Conservation (phyloP, 2,797 vertebrate genomes). For the Phrynocephalus guinanensis region DNA sequence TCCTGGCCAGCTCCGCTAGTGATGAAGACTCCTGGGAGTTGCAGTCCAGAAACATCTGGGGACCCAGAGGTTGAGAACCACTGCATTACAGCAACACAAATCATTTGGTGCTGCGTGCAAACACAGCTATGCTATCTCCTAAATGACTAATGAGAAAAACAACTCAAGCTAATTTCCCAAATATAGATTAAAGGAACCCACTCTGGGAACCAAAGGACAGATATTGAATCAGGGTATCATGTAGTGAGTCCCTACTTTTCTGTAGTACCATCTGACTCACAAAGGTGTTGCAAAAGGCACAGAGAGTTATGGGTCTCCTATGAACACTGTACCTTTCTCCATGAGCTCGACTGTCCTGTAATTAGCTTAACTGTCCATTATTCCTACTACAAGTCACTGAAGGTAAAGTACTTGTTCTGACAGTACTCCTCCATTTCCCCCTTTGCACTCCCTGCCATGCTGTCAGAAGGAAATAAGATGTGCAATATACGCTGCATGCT, state of each 20-base stretch:
- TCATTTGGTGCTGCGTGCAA: no score
- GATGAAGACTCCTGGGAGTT: no score
- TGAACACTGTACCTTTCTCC: neutral
- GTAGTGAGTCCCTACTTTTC: neutral
- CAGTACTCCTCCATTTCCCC: conserved; percentile 2
- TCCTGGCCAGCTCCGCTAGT: no score
- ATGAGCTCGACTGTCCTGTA: neutral
- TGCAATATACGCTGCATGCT: neutral
- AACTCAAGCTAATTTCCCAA: no score
- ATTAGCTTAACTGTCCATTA: neutral
- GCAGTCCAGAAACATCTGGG: no score
- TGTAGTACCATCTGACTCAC: neutral
- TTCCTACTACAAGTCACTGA: neutral
- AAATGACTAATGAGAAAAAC: no score
- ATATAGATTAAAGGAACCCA: no score
- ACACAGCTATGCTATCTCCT: no score
- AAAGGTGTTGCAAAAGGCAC: neutral
- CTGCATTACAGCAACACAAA: no score
- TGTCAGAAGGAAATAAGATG: conserved; percentile 24
- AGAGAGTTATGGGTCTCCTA: neutral
- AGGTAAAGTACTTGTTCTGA: neutral
- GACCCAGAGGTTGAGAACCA: no score
- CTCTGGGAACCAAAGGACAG: no score
- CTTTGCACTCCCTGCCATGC: conserved; percentile 34
- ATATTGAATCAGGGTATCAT: no score